These are phyloP conservation scores for Pollimyrus isidori DNA, from an alignment of 2,113 vertebrate genomes.

Conservation along the genomic window DNA sequence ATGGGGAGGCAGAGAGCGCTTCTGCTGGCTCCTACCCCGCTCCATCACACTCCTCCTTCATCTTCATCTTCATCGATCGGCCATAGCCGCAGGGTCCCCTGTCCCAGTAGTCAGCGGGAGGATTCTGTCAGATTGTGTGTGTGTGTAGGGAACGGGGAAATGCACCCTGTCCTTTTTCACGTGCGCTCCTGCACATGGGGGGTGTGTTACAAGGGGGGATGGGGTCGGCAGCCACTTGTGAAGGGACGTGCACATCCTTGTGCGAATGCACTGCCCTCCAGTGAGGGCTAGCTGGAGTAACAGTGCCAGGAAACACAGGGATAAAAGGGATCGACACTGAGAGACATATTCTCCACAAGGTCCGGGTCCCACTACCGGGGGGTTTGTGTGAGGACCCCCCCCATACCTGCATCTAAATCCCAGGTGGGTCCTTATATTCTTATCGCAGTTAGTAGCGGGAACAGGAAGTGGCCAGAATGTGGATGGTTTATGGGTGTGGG, in stretches of 20 bases:
- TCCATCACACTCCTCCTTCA: background rate
- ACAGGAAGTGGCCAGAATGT: constrained; percentile 39
- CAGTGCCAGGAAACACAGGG: background rate
- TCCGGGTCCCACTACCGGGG: background rate
- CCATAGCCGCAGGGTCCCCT: background rate
- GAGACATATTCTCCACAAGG: background rate
- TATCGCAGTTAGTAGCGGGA: constrained; percentile 22
- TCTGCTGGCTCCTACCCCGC: background rate
- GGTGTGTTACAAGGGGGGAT: background rate
- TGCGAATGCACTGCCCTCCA: background rate
- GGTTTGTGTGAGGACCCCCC: background rate
- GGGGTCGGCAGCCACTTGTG: background rate
- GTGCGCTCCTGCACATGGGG: background rate
- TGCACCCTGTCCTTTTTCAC: background rate
- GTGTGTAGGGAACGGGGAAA: background rate
- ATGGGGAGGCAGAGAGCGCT: background rate
- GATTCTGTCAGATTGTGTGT: background rate
- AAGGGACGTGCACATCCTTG: background rate
- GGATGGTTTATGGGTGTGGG: constrained; percentile 11
- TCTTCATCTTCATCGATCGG: background rate
- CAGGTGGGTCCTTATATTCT: constrained; percentile 33
- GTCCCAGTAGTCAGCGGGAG: constrained; percentile 1
- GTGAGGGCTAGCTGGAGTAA: background rate
- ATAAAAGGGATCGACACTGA: background rate
- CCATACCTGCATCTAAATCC: background rate